Evolutionary conservation across 2,797 vertebrate genomes (phyloP).

Genomic region (Passerculus sandwichensis): DNA sequence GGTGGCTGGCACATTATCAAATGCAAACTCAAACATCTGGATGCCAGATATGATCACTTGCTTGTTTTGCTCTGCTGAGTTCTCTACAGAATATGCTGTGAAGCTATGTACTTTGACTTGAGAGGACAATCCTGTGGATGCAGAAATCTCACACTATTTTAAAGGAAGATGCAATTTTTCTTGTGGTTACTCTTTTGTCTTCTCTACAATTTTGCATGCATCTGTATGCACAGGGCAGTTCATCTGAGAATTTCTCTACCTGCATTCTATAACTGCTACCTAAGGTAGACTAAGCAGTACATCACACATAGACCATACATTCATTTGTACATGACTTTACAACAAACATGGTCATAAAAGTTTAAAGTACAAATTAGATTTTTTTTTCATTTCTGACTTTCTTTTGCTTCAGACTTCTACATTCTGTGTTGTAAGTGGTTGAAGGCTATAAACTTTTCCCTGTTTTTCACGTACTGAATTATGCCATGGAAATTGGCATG

Average conservation of each 20-base stretch:
- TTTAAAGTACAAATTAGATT: background rate
- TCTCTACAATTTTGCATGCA: background rate
- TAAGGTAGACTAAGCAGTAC: background rate
- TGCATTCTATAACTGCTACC: background rate
- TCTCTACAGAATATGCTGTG: slow-evolving; percentile 6
- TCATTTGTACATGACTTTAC: background rate
- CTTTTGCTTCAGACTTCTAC: background rate
- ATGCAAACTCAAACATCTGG: slow-evolving; percentile 58
- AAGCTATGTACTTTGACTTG: background rate
- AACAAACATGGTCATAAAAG: background rate
- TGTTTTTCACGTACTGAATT: background rate
- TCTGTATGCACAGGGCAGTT: background rate
- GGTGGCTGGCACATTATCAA: slow-evolving; percentile 41
- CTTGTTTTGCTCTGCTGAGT: background rate
- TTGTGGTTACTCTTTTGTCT: background rate
- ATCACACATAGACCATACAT: background rate
- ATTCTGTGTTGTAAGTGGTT: background rate
- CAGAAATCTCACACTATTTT: background rate
- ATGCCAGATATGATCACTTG: slow-evolving; percentile 32
- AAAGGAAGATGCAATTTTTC: background rate
- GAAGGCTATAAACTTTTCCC: background rate
- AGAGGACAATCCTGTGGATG: background rate
- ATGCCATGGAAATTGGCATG: background rate
- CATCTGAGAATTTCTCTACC: background rate
- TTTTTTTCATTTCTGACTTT: background rate